Percentiles rank a stretch among this genome's conserved stretches.
These are phyloP conservation scores for Leucoraja erinaceus DNA, from an alignment of 2,113 vertebrate genomes.

Conservation along the genomic window DNA sequence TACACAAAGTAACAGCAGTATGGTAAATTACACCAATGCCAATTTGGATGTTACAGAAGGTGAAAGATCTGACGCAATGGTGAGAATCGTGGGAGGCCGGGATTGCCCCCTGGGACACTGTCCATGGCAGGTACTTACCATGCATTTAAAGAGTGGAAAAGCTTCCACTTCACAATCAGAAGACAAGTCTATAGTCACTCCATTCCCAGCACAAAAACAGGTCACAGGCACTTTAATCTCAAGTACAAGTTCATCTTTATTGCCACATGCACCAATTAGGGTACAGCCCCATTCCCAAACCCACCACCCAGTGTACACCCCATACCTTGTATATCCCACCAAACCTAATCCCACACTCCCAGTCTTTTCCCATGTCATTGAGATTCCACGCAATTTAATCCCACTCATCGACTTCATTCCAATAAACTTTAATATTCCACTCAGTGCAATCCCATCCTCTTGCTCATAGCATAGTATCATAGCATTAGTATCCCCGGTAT, in stretches of 20 bases:
- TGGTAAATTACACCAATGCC: neutral
- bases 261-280: too few species aligned
- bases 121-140: slow-evolving; percentile 80
- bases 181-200: neutral
- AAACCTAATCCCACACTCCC: neutral
- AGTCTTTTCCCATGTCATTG: neutral
- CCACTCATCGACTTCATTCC: neutral
- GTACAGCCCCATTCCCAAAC: neutral
- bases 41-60: fast-evolving
- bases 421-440: neutral
- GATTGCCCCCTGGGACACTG: slow-evolving; percentile 73
- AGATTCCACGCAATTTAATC: neutral
- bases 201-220: neutral
- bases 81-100: slow-evolving; percentile 66
- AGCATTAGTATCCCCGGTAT: too few species aligned
- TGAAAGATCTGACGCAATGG: fast-evolving
- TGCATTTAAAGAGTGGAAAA: neutral
- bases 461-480: too few species aligned
- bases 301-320: neutral
- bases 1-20: slow-evolving; percentile 47
- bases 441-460: neutral
- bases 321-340: neutral
- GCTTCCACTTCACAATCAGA: neutral
- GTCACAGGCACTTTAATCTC: neutral
- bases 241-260: too few species aligned